Evolutionary conservation across 2,888 invertebrate genomes (phyloP).

Genomic region (Agrotis segetum): DNA sequence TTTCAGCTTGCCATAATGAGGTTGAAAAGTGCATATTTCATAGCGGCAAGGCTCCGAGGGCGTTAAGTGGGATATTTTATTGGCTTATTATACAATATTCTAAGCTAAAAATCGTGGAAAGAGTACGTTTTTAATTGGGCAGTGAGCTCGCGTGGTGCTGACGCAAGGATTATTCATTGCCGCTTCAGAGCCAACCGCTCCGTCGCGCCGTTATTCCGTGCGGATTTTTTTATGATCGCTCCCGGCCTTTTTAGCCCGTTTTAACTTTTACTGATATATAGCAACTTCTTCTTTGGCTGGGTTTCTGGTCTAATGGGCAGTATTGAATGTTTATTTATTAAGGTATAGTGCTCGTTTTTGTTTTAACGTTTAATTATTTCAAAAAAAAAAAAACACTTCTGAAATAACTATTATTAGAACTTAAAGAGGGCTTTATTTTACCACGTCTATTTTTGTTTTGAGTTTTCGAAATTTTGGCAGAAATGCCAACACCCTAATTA

Average conservation of each 20-base stretch:
- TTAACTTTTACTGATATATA: slow-evolving; percentile 71
- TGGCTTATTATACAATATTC: slow-evolving; percentile 91
- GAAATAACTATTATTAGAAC: no score
- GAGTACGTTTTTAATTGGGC: slow-evolving; percentile 91
- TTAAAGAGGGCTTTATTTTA: no score
- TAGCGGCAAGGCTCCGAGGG: slow-evolving; percentile 82
- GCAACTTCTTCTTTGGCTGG: slow-evolving; percentile 51
- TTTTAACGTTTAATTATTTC: background rate
- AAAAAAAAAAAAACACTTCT: background rate
- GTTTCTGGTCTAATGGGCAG: slow-evolving; percentile 46
- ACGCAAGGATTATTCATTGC: slow-evolving; percentile 90
- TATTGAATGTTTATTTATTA: slow-evolving; percentile 43
- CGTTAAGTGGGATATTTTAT: slow-evolving; percentile 91
- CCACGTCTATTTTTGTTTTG: no score
- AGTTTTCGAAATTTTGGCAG: no score
- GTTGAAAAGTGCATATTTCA: slow-evolving; percentile 89
- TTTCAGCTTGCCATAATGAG: slow-evolving; percentile 87
- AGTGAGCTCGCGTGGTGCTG: slow-evolving; percentile 87
- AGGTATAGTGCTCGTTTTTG: slow-evolving; percentile 11
- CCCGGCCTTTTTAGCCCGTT: slow-evolving; percentile 69
- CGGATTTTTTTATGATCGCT: slow-evolving; percentile 79
- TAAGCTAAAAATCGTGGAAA: slow-evolving; percentile 91
- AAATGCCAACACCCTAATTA: no score
- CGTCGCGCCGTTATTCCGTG: slow-evolving; percentile 81
- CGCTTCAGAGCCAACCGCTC: slow-evolving; percentile 85